Percentiles rank a stretch among this genome's conserved stretches.
These are phyloP conservation scores for Phanerotoma sp. DNA, from an alignment of 2,888 invertebrate species.

Conservation along the genomic window DNA sequence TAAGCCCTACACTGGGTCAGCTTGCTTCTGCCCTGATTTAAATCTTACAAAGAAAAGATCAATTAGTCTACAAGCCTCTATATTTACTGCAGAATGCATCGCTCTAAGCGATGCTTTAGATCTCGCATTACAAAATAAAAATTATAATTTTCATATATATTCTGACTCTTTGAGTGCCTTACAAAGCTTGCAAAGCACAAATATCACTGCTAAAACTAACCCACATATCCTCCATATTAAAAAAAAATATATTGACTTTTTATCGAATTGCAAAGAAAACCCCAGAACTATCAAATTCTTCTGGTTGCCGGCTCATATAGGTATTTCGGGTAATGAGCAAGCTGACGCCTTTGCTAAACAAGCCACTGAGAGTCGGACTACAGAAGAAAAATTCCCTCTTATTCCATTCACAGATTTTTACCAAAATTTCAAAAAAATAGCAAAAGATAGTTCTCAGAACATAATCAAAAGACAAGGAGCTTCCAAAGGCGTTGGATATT, in stretches of 20 bases:
- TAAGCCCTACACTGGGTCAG: background rate
- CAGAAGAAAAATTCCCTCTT: too few species aligned
- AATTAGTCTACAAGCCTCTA: background rate
- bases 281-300: background rate
- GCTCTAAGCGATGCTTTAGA: constrained; percentile 2
- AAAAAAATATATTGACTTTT: background rate
- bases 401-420: too few species aligned
- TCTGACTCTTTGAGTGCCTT: constrained; percentile 3
- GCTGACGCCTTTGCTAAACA: too few species aligned
- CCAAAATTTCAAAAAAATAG: too few species aligned
- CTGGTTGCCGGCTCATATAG: constrained; percentile 1
- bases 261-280: background rate
- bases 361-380: too few species aligned
- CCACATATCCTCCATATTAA: background rate
- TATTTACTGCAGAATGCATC: constrained; percentile 9
- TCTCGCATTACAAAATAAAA: background rate
- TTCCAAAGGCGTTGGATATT: too few species aligned
- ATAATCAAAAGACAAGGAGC: too few species aligned
- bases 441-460: too few species aligned
- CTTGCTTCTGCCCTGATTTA: background rate
- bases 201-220: background rate
- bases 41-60: background rate
- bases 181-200: background rate
- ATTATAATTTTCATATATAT: constrained; percentile 1
- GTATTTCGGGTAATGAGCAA: background rate